Evolutionary conservation across 2,113 vertebrate species (phyloP), one percentile per base, ranked within the genome.

Genomic region (Campylorhamphus procurvoides): DNA sequence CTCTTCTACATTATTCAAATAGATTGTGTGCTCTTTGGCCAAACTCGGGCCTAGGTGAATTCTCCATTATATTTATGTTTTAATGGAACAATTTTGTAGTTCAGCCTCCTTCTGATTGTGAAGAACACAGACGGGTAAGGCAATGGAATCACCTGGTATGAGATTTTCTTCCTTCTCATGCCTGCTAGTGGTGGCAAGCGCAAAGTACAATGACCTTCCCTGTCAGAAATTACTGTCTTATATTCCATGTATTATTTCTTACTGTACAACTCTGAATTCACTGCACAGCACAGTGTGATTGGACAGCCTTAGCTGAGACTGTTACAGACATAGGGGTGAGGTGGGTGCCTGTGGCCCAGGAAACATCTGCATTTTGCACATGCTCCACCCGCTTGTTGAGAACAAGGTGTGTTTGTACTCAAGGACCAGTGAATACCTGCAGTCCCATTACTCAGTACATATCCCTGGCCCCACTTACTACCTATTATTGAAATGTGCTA

Each of bases 311-410:
- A n/a, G 53, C 42, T 0, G 0, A 80, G 52, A 31, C 27, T 10
- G 33, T 44, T 40, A 14, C 0, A 28, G 19, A 22, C 1, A 5
- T 0, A 37, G 49, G 47, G 46, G 12, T 5, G 4, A 40, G 62
- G 62, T 25, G 35, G 63, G 22, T 52, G 63, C 27, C 37, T 52
- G 29, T 40, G 44, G 37, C n/a, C 60, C 55, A 39, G 37, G 28
- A 77, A 63, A 42, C 25, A n/a, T 18, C 2, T 3, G 3, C 12
- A 3, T 44, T 49, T 63, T 66, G 35, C 52, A 78, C 59, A 16
- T 9, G 47, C 3, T 5, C 40, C 37, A 13, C 25, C 2, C 0
- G 10, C 33, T 60, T 46, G 20, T 17, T 31, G 17, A 42, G 40
- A 69, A 27, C 25, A 40, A 78, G 35, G 10, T 42, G 31, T 39